Conservation (phyloP, 2,888 invertebrate genomes). For the Leptopterna dolabrata region DNA sequence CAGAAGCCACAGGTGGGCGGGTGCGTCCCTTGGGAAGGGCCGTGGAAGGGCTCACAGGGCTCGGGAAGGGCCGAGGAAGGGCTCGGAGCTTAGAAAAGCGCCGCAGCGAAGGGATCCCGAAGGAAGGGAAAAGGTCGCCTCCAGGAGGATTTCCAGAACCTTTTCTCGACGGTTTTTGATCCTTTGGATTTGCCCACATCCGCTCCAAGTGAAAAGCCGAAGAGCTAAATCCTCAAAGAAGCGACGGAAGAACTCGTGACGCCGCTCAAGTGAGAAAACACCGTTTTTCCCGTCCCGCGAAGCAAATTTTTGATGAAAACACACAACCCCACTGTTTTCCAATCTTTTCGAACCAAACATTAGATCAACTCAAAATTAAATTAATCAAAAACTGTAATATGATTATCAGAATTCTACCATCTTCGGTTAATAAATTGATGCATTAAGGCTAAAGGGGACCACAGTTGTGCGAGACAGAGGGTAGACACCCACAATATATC, state of each 20-base stretch:
- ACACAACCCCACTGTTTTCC: too few species aligned
- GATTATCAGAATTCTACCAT: too few species aligned
- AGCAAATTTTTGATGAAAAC: too few species aligned
- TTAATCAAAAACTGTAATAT: too few species aligned
- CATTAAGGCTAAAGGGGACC: too few species aligned
- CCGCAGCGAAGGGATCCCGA: neutral
- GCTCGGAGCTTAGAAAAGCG: neutral
- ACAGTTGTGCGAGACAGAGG: too few species aligned
- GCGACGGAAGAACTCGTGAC: neutral
- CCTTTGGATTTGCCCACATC: neutral
- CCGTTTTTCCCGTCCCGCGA: neutral
- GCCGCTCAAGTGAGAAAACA: neutral
- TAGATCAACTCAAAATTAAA: too few species aligned
- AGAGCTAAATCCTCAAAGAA: neutral
- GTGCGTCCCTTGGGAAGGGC: neutral
- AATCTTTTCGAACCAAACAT: neutral
- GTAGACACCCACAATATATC: too few species aligned
- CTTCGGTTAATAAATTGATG: too few species aligned
- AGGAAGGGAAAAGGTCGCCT: neutral
- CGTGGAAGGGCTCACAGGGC: neutral
- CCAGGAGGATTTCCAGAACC: neutral
- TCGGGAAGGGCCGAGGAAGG: neutral
- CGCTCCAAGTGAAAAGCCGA: neutral
- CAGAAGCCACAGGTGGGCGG: neutral
- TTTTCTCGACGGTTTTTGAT: neutral